phyloP scores from a whole-genome alignment of 2,113 vertebrate species.

The Notothenia rossii region DNA sequence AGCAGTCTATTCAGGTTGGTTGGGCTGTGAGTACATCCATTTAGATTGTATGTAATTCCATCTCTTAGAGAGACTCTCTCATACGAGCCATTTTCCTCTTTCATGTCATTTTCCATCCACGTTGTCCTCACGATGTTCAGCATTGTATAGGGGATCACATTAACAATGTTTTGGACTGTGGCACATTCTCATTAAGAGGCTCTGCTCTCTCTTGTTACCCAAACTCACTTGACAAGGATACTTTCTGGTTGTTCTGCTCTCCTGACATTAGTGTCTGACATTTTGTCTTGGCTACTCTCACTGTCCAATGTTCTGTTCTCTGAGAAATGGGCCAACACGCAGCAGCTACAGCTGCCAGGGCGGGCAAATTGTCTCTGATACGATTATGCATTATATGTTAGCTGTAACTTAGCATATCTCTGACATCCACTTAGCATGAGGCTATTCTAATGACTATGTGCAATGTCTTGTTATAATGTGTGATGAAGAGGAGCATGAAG shows the following conservation, averaged over 20 bases:
- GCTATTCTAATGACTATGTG: constrained; percentile 31
- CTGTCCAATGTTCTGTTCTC: constrained; percentile 43
- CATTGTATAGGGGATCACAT: constrained; percentile 29
- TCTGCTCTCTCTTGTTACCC: constrained; percentile 40
- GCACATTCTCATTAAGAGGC: constrained; percentile 49
- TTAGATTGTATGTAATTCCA: constrained; percentile 49
- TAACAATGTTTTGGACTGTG: constrained; percentile 18
- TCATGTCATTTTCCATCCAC: constrained; percentile 39
- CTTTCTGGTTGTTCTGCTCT: constrained; percentile 37
- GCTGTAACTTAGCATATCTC: constrained; percentile 41
- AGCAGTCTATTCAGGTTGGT: constrained; percentile 28
- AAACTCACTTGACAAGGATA: constrained; percentile 52
- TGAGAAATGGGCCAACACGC: constrained; percentile 40
- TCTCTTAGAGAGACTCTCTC: constrained; percentile 33
- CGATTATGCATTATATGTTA: constrained; percentile 46
- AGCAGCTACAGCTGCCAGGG: constrained; percentile 12
- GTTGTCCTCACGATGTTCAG: constrained; percentile 37
- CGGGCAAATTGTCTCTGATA: constrained; percentile 34
- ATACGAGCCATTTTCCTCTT: constrained; percentile 48
- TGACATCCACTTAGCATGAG: constrained; percentile 34
- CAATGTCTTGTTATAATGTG: constrained; percentile 42
- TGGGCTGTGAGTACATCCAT: constrained; percentile 50
- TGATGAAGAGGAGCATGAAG: constrained; percentile 25
- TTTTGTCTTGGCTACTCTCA: constrained; percentile 22
- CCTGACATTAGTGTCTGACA: constrained; percentile 24